Base-by-base conservation (phyloP, 2,888 invertebrate species). In the Abscondita cerata region DNA sequence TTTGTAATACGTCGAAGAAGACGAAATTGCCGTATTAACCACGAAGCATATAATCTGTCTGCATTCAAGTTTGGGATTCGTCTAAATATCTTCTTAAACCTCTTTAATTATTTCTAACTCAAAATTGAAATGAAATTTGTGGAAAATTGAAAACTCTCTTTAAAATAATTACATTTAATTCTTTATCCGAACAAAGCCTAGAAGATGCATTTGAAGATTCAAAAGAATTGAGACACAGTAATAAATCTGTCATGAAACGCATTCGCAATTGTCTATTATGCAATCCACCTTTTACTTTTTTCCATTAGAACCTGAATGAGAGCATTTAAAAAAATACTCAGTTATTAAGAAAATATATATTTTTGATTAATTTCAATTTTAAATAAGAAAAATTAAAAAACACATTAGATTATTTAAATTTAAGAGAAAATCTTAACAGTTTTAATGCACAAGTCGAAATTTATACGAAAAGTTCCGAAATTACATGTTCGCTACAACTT, bases 161-260 rank as follows among this genome's bases (percentile, higher is more conserved):
- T 9, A 44, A 31, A 52, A 40, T 59, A 59, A 59, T 59, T 62
- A 56, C 47, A 59, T 62, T 46, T 65, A 59, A 62, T 63, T 59
- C 61, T 64, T 70, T 67, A 66, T 64, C 67, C 62, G 41, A 41
- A 66, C 67, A 69, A 68, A 70, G 68, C 68, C 68, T 61, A 63
- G 68, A 55, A 62, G 64, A 66, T 62, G 53, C 57, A 59, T 57
- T 47, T 50, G 34, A 47, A 51, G 50, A 48, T 31, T n/a, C 50
- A 63, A 64, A 60, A 56, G 52, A 59, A 62, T 58, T 52, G 47
- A 47, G 57, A 64, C 64, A 62, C 46, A 58, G 63, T 57, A 65
- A 68, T 68, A 68, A 68, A 68, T 68, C 65, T 68, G 63, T 56
- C 65, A 62, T 46, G 55, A 56, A 38, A 53, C 54, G 62, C 66